These are phyloP conservation scores for Coregonus clupeaformis DNA, from an alignment of 2,113 vertebrate genomes.

Conservation along the genomic window DNA sequence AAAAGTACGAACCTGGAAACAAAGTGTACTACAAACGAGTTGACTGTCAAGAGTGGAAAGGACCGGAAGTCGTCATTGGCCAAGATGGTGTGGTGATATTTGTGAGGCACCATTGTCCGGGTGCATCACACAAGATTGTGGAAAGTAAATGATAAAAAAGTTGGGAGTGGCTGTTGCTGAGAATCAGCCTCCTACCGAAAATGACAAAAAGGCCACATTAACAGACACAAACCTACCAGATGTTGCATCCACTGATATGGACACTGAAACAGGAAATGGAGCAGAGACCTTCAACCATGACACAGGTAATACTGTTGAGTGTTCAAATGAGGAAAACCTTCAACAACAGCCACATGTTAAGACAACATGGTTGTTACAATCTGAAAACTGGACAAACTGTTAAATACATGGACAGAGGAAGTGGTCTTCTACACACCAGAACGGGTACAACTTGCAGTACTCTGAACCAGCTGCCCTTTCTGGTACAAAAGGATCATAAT, in stretches of 20 bases:
- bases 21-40: too few relatives aligned
- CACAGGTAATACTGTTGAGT: too few relatives aligned
- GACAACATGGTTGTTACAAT: not conserved
- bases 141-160: not conserved
- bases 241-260: not conserved
- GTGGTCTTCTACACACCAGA: slow-evolving; percentile 1
- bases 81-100: slow-evolving; percentile 33
- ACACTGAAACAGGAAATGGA: not conserved
- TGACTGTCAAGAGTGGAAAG: too few relatives aligned
- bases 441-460: slow-evolving; percentile 28
- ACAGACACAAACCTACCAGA: not conserved
- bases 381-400: too few relatives aligned
- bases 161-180: not conserved
- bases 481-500: too few relatives aligned
- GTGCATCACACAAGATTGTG: slow-evolving; percentile 16
- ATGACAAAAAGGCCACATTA: not conserved
- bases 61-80: slow-evolving; percentile 34
- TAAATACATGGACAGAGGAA: slow-evolving; percentile 5
- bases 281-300: not conserved
- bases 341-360: not conserved
- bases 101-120: slow-evolving; percentile 25
- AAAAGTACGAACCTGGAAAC: too few relatives aligned
- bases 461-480: not conserved
- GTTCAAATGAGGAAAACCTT: not conserved
- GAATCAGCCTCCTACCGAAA: not conserved